Evolutionary conservation across 2,113 vertebrate genomes (phyloP), one percentile per base, ranked within the genome.

Genomic region (Drymodes brunneopygia): DNA sequence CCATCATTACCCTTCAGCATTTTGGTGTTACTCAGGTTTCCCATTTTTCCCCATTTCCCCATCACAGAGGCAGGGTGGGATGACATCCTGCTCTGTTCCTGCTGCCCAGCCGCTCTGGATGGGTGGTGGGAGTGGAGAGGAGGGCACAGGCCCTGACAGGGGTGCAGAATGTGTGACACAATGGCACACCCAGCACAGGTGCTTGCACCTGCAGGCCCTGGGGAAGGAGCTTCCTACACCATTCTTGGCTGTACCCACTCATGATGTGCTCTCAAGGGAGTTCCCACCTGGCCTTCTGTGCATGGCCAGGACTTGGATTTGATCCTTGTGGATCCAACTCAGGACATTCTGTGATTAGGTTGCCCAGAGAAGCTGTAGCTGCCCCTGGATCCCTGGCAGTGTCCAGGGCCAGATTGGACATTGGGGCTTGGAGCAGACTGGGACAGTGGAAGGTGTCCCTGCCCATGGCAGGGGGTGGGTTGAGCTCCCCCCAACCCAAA

Each of bases 171-270:
- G 38, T 24, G 38, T 36, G 28, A 33, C 18, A 3, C 4, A 14
- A 31, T 0, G 0, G 47, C 24, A n/a, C 16, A 51, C 12, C 35
- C 10, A 5, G n/a, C 2, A 7, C 16, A 9, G 31, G 21, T 8
- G 10, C 24, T 64, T 36, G 16, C 65, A 65, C 45, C n/a, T 4
- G 0, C 21, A 9, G 50, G 25, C 17, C 40, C 50, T 6, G 1
- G 9, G 36, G 54, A 61, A 64, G 60, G 36, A n/a, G 20, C 71
- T 51, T 15, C 53, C 53, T 18, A 22, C 36, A 27, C 9, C 45
- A 10, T 22, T 51, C 36, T 27, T 1, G 0, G 11, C 6, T 4
- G 1, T 9, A 15, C 5, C 14, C 38, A 40, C 24, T 60, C 53
- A 12, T 1, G 4, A 10, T 6, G 19, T 33, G 29, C 42, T 48